Evolutionary conservation across 2,888 invertebrate species (phyloP), one percentile per base, ranked within the genome.

Genomic region (Hypomecis punctinalis): DNA sequence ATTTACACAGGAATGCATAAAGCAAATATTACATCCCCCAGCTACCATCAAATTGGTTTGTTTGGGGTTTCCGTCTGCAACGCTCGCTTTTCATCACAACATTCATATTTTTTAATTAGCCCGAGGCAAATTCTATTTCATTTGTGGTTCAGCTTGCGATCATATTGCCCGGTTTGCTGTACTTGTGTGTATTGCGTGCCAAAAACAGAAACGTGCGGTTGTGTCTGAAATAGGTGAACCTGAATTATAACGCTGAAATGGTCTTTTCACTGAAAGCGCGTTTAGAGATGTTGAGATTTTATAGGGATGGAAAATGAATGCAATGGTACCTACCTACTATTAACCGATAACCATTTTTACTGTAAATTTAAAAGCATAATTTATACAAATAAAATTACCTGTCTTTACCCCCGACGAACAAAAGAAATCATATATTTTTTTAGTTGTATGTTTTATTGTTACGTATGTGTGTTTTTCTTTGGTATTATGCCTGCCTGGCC

Each of bases 151-250:
- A 73, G 69, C 80, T 77, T 77, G 78, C 73, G 76, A 79, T 77
- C 80, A 82, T 78, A 48, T 56, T 62, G 56, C 40, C 45, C 42
- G 64, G 63, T 54, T 23, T 60, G 63, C 43, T 58, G 35, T 48
- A 57, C 52, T 53, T 56, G 80, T 83, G 80, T 81, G 82, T 86
- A 82, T 85, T 80, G 80, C 83, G 85, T 84, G 88, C 86, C 88
- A 86, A 85, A 88, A 87, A 81, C 89, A 89, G 88, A 75, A 80
- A 71, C 73, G 74, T 89, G 88, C 77, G 89, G 89, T 89, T 78
- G 73, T 72, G 76, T 10, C 71, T 80, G 74, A 78, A 81, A 83
- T 79, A 76, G 80, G 78, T 77, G 23, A 77, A 66, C 77, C 79
- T 76, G 78, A 81, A 82, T 85, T 78, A 79, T 77, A 72, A 71